Conservation (phyloP, 2,888 invertebrate species). For the Caenorhabditis auriculariae region DNA sequence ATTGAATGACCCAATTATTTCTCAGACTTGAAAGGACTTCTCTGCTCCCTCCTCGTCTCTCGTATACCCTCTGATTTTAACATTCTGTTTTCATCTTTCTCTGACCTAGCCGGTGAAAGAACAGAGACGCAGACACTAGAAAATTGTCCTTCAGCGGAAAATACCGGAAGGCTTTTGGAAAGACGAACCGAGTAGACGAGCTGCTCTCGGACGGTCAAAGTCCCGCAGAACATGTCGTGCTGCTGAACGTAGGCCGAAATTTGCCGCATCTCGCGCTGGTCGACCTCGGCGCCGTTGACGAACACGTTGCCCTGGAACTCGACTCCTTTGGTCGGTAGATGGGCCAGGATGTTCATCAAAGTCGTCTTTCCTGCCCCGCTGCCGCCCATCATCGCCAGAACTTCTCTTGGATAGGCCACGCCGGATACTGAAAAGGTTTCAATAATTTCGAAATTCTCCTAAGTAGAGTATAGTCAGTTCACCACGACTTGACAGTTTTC, state of each 20-base stretch:
- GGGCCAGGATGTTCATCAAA: constrained; percentile 80
- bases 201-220: constrained; percentile 83
- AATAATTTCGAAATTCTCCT: no score
- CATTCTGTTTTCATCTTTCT: no score
- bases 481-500: no score
- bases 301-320: constrained; percentile 42
- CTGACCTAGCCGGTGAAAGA: no score
- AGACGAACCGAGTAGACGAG: constrained; percentile 77
- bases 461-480: no score
- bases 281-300: constrained; percentile 45
- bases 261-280: constrained; percentile 66
- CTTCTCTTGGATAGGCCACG: constrained; percentile 46
- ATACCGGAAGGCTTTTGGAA: background rate
- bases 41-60: no score
- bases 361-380: constrained; percentile 89
- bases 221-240: constrained; percentile 82
- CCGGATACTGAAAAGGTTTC: constrained; percentile 47
- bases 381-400: constrained; percentile 52
- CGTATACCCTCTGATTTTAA: background rate
- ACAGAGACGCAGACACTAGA: no score
- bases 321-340: constrained; percentile 67
- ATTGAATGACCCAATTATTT: background rate
- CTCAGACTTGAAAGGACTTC: no score
- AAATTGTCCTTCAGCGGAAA: background rate
- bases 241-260: constrained; percentile 88